Base-by-base conservation (phyloP, 2,113 vertebrate species). In the Morone chrysops region DNA sequence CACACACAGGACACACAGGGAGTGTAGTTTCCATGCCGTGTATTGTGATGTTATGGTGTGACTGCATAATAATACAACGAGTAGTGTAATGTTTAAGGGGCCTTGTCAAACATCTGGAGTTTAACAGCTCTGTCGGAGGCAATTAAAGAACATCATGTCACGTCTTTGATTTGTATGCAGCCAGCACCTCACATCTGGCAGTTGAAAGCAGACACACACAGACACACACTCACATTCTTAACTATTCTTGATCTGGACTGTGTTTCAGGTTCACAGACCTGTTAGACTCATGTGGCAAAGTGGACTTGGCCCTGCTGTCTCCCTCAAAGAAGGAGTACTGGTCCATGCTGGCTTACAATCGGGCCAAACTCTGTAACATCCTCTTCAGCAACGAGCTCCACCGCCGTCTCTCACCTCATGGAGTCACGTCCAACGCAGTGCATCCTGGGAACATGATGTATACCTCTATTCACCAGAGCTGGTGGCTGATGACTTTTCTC, bases 381-480 rank as follows among this genome's bases (percentile, higher is more conserved):
- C 96, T 99, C 8, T 97, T 99, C 94, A 98, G 97, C 92, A 96
- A 89, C 0, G 97, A 99, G 95, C 96, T 99, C 36, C 95, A 99
- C 89, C 96, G 96, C 0, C 98, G 97, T 67, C 96, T 99, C 8
- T 97, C 97, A 1, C 95, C 97, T 0, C 84, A 95, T 0, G 97
- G 98, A 5, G 96, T 99, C 91, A 97, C 96, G 0, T 97, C 94
- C 16, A 99, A 99, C 1, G 94, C 97, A 0, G 65, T 99, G 87
- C 98, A 99, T 75, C 98, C 98, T 70, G 98, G 98, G 79, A 99
- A 99, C 89, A 95, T 99, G 97, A 97, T 99, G 90, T 99, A 97
- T 84, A 97, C 98, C 2, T 95, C 96, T 77, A 36, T 99, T 38
- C 98, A 99, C 86, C 96, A 93, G 57, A 95, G 85, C 96, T 99